Conservation (phyloP, 37 sponge, comb jelly and placozoan genomes). For the Axinella damicornis region DNA sequence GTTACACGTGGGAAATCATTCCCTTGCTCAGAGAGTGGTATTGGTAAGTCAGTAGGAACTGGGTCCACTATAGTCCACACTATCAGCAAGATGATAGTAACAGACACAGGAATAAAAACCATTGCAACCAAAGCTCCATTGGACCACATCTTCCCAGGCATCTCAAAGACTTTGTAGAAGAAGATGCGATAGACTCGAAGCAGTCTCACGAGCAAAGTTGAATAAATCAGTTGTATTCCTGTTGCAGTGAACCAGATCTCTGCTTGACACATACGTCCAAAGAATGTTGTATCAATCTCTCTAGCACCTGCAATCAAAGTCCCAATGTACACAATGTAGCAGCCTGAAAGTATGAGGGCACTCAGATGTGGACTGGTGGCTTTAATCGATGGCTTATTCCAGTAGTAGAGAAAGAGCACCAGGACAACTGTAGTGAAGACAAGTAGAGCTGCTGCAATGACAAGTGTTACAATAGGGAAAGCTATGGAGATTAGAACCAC, state of each 20-base stretch:
- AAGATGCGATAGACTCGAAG: constrained; percentile 37
- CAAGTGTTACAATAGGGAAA: too few relatives aligned
- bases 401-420: too few relatives aligned
- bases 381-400: too few relatives aligned
- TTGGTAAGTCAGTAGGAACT: too few relatives aligned
- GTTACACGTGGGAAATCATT: not conserved
- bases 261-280: not conserved
- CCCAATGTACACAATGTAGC: not conserved
- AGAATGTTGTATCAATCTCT: not conserved
- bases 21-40: not conserved
- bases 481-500: too few relatives aligned
- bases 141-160: constrained; percentile 21
- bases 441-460: too few relatives aligned
- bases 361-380: too few relatives aligned
- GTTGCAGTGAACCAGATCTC: constrained; percentile 24
- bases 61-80: constrained; percentile 20
- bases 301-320: not conserved
- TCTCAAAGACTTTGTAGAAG: not conserved
- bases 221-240: constrained; percentile 30
- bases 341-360: too few relatives aligned
- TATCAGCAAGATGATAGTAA: constrained; percentile 4
- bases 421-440: too few relatives aligned
- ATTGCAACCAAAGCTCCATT: not conserved
- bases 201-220: constrained; percentile 30
- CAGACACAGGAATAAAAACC: not conserved